These are phyloP conservation scores for Paramisgurnus dabryanus DNA, from an alignment of 2,113 vertebrate genomes.

Conservation along the genomic window DNA sequence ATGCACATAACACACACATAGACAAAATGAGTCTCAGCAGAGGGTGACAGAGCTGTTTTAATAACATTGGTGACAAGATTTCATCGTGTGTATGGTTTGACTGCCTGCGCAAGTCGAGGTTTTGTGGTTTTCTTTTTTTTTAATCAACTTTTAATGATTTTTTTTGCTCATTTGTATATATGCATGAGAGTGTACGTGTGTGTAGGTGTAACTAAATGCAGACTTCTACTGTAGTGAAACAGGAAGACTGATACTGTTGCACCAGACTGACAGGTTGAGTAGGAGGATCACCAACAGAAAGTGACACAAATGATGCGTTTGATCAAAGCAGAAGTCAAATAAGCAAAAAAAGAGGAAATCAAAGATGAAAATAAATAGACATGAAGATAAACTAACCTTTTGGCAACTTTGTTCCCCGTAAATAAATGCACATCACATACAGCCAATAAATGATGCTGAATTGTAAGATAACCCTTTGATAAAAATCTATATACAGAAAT, in stretches of 20 bases:
- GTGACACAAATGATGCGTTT: background rate
- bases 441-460: background rate
- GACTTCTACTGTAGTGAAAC: background rate
- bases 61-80: background rate
- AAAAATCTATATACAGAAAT: background rate
- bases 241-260: conserved; percentile 14
- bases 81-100: no score
- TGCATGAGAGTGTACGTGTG: background rate
- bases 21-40: conserved; percentile 17
- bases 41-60: conserved; percentile 12
- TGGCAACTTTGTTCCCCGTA: background rate
- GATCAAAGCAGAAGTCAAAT: background rate
- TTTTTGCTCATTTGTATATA: no score
- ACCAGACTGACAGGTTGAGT: conserved; percentile 7
- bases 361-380: background rate
- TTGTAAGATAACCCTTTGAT: background rate
- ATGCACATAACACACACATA: background rate
- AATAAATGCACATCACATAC: background rate
- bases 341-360: background rate
- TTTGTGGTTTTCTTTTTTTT: no score
- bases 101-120: no score
- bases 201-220: background rate
- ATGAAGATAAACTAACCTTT: background rate
- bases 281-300: conserved; percentile 23
- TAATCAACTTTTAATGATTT: no score